Evolutionary conservation across 2,888 invertebrate species (phyloP).

Genomic region (Caenorhabditis sinica): DNA sequence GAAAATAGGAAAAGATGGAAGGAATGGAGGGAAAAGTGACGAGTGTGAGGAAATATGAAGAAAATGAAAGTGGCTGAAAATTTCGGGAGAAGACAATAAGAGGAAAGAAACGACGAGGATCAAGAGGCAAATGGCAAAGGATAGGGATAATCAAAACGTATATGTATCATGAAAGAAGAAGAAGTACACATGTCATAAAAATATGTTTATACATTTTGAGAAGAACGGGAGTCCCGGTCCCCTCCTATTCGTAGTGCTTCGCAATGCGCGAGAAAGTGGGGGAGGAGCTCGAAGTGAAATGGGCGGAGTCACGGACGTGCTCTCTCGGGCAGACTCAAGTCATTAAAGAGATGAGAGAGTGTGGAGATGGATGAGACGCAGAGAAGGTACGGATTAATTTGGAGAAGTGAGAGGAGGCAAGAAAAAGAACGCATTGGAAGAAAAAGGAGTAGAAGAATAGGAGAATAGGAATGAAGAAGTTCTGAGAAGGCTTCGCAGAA

Average conservation of each 20-base stretch:
- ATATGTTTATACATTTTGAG: slow-evolving; percentile 27
- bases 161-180: background rate
- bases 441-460: slow-evolving; percentile 11
- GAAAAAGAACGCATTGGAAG: slow-evolving; percentile 25
- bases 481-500: too few species aligned
- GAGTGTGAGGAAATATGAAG: background rate
- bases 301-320: slow-evolving; percentile 41
- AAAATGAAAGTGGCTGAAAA: slow-evolving; percentile 38
- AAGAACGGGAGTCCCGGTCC: slow-evolving; percentile 42
- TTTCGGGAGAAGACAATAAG: background rate
- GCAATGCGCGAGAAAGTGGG: slow-evolving; percentile 61
- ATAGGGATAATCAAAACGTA: background rate
- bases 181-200: slow-evolving; percentile 29
- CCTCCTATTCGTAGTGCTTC: slow-evolving; percentile 48
- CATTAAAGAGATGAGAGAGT: slow-evolving; percentile 56
- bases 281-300: slow-evolving; percentile 42
- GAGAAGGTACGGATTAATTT: slow-evolving; percentile 63
- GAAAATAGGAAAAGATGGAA: slow-evolving; percentile 3
- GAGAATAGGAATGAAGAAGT: background rate
- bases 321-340: slow-evolving; percentile 46
- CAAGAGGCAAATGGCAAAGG: background rate
- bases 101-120: slow-evolving; percentile 4
- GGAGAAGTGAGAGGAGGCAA: slow-evolving; percentile 52
- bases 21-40: background rate
- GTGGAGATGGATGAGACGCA: slow-evolving; percentile 36